phyloP scores from a whole-genome alignment of 2,797 vertebrate genomes.

The Pipistrellus kuhlii region DNA sequence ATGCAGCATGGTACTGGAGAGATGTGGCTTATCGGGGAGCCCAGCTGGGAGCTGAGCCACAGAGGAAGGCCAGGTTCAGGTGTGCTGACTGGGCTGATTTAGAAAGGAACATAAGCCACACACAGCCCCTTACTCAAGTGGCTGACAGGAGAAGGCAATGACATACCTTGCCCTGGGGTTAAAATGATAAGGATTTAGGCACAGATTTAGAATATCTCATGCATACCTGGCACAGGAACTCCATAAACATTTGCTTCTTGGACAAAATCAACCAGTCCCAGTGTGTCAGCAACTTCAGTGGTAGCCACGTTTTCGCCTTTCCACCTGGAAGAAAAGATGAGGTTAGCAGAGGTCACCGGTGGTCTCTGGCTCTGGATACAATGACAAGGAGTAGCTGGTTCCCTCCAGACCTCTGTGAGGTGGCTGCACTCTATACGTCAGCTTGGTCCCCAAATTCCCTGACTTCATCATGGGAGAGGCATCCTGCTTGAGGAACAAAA shows the following conservation, averaged over 20 bases:
- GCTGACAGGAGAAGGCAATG: not conserved
- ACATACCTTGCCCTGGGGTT: not conserved
- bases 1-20: not conserved
- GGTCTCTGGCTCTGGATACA: not conserved
- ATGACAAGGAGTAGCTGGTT: not conserved
- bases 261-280: conserved; percentile 90
- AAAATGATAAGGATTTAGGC: not conserved
- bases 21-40: not conserved
- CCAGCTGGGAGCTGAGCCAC: not conserved
- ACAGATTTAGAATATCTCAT: not conserved
- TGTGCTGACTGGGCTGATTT: not conserved
- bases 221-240: conserved; percentile 93
- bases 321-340: conserved; percentile 89
- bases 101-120: not conserved
- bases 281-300: conserved; percentile 91
- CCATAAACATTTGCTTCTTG: conserved; percentile 94
- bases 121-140: not conserved
- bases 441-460: not conserved
- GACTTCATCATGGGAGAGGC: not conserved
- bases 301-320: conserved; percentile 97
- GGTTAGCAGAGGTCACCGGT: not conserved
- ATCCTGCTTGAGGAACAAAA: not conserved
- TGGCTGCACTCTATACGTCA: not conserved
- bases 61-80: not conserved
- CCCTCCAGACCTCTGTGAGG: not conserved